These are phyloP conservation scores for Labrus mixtus DNA, from an alignment of 2,113 vertebrate genomes.

Conservation along the genomic window DNA sequence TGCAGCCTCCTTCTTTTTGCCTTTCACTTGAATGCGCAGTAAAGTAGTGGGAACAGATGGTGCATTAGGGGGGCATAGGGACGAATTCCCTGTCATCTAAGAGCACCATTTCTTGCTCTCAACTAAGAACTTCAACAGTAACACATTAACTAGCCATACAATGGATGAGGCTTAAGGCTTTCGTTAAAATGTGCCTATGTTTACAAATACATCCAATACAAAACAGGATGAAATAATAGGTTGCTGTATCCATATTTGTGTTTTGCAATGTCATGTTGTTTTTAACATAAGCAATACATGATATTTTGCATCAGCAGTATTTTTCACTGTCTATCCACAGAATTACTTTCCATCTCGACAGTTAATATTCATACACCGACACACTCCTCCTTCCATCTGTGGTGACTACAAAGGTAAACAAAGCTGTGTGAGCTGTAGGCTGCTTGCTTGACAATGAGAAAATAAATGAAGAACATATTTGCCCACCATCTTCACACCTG, in stretches of 20 bases:
- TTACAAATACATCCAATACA: background rate
- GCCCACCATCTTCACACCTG: conserved; percentile 54
- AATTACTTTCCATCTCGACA: conserved; percentile 7
- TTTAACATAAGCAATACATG: background rate
- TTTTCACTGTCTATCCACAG: background rate
- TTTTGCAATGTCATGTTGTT: background rate
- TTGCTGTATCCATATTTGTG: background rate
- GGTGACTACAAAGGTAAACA: conserved; percentile 55
- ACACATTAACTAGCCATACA: background rate
- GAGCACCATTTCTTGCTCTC: conserved; percentile 17
- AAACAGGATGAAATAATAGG: background rate
- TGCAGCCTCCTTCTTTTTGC: background rate
- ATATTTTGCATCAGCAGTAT: background rate
- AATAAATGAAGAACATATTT: conserved; percentile 64
- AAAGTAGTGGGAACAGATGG: conserved; percentile 33
- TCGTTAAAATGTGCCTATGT: background rate
- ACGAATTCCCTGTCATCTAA: conserved; percentile 19
- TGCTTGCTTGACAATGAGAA: conserved; percentile 59
- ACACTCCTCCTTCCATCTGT: conserved; percentile 32
- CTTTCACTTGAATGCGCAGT: background rate
- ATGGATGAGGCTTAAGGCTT: conserved; percentile 1
- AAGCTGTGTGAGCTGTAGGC: conserved; percentile 46
- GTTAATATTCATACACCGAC: conserved; percentile 12
- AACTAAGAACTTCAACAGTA: background rate
- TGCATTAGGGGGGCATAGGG: conserved; percentile 5